Percentiles rank a stretch among this genome's conserved stretches.
Evolutionary conservation across 2,113 vertebrate species (phyloP).

Genomic region (Sander lucioperca): DNA sequence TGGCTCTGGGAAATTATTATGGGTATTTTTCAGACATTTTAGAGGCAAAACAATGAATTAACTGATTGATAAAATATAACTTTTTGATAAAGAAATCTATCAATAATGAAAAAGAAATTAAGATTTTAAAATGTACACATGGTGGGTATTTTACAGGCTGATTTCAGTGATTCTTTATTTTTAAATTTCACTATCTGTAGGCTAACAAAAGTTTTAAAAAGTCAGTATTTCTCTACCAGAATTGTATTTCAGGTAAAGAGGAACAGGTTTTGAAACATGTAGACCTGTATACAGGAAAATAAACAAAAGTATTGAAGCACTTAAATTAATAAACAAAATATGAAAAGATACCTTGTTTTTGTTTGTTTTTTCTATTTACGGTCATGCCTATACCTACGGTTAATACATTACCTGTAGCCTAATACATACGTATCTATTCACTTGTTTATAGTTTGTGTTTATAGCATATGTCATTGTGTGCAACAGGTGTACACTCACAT

Average conservation of each 20-base stretch:
- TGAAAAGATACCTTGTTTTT: not conserved
- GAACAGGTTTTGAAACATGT: not conserved
- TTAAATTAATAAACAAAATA: not conserved
- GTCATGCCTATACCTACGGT: not conserved
- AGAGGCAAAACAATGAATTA: not conserved
- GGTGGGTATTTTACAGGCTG: not conserved
- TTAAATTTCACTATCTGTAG: not conserved
- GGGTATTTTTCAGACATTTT: not conserved
- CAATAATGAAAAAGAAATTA: too few species aligned
- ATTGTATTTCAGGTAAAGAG: not conserved
- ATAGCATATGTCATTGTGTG: not conserved
- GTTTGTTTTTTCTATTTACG: not conserved
- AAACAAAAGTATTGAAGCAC: too few species aligned
- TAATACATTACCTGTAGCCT: not conserved
- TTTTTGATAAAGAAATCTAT: not conserved
- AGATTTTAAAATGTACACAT: not conserved
- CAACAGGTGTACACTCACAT: slow-evolving; percentile 22
- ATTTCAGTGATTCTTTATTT: not conserved
- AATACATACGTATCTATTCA: not conserved
- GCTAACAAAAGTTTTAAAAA: not conserved
- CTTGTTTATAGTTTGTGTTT: not conserved
- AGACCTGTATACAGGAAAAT: too few species aligned
- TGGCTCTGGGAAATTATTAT: not conserved
- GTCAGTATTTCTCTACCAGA: not conserved
- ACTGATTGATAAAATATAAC: not conserved